A percentile compares a stretch with the other conserved stretches of the same genome.
Evolutionary conservation across 2,888 invertebrate species (phyloP).

Genomic region (Steinernema carpocapsae): DNA sequence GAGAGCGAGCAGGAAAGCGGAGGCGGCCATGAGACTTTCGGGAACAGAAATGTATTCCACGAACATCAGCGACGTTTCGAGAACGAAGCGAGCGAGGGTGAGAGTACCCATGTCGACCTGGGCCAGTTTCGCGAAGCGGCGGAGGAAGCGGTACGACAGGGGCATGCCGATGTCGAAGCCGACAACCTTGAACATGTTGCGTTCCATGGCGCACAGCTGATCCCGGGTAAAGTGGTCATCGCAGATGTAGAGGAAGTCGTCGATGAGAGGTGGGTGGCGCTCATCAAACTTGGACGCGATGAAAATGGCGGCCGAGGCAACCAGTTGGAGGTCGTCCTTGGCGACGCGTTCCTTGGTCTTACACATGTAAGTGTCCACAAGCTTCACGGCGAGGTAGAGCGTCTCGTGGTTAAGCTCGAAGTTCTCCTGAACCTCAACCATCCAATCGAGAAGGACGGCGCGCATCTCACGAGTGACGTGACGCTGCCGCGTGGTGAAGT

Average conservation of each 20-base stretch:
- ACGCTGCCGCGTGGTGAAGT: conserved; percentile 81
- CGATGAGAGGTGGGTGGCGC: conserved; percentile 87
- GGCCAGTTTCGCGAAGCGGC: conserved; percentile 79
- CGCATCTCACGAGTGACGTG: conserved; percentile 86
- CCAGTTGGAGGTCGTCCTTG: conserved; percentile 67
- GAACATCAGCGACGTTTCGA: conserved; percentile 91
- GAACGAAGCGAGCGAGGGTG: conserved; percentile 89
- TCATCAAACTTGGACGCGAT: conserved; percentile 96
- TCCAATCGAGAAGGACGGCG: conserved; percentile 93
- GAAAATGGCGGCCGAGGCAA: conserved; percentile 78
- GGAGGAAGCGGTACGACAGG: conserved; percentile 92
- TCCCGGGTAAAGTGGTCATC: conserved; percentile 88
- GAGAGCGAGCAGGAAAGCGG: conserved; percentile 84
- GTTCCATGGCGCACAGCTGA: conserved; percentile 89
- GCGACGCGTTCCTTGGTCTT: conserved; percentile 73
- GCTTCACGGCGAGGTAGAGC: conserved; percentile 90
- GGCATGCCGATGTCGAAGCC: conserved; percentile 92
- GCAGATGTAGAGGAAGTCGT: conserved; percentile 95
- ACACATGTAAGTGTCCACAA: conserved; percentile 86
- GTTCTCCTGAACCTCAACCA: conserved; percentile 80
- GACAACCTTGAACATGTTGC: conserved; percentile 80
- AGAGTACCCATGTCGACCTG: conserved; percentile 83
- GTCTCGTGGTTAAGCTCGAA: conserved; percentile 99
- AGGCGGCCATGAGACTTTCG: conserved; percentile 89
- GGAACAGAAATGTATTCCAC: conserved; percentile 80